Evolutionary conservation across 1,140 invertebrate genomes (phyloP), one percentile per base, ranked within the genome.

Genomic region (Psilanteris sp.): DNA sequence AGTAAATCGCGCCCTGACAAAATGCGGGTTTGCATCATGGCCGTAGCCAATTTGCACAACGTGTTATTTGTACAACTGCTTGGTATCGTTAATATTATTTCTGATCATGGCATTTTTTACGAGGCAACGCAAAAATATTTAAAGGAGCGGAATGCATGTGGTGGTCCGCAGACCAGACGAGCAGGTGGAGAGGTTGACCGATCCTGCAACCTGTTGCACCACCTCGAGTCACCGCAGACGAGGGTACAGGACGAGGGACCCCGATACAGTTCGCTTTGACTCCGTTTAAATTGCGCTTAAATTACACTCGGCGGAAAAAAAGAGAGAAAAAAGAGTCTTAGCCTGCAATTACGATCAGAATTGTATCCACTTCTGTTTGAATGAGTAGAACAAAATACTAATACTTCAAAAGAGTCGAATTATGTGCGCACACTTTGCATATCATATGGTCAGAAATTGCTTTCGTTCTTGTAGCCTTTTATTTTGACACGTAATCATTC

Each of bases 131-230:
- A 48, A 62, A 62, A 62, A 62, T 55, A 73, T 73, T 59, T 39
- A 55, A 72, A 59, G 59, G 48, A 57, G 50, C 32, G 41, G 20
- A 37, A 54, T 75, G 43, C 26, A 24, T 6, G 14, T 44, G 80
- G 78, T 73, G 78, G 67, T 48, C 64, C 67, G 77, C 67, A 77
- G 79, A 83, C 75, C 78, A 78, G 79, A 81, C 73, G 74, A 72
- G 78, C 78, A 83, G 79, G 81, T 83, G 80, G 83, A 41, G 34
- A 68, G 36, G 68, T 78, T 78, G 75, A 79, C 66, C 73, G 77
- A 74, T 67, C 74, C 68, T 61, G 66, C 72, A 79, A 80, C 74
- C 74, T 82, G 78, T 80, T 82, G 78, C 76, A 50, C 74, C 41
- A 68, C 27, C 55, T 75, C 61, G 48, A 73, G 52, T 59, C 44